Evolutionary conservation across 2,113 vertebrate genomes (phyloP).

Genomic region (Epinephelus lanceolatus): DNA sequence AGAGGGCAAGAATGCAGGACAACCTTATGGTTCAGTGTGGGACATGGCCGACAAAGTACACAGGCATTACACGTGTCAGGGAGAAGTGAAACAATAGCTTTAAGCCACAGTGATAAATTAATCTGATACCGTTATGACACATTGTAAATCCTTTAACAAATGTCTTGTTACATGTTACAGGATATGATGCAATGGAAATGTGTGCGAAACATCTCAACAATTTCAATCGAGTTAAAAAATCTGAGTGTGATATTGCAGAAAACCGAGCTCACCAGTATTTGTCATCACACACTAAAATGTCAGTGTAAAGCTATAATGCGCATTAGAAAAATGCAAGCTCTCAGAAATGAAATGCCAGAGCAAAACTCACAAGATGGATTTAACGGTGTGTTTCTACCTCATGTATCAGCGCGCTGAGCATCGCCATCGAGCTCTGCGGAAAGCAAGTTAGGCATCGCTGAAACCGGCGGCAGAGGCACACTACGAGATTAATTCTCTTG

Average conservation of each 20-base stretch:
- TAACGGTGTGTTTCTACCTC: slow-evolving; percentile 55
- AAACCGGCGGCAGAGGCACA: slow-evolving; percentile 73
- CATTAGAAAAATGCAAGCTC: slow-evolving; percentile 71
- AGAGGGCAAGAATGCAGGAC: slow-evolving; percentile 77
- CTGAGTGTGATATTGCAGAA: slow-evolving; percentile 45
- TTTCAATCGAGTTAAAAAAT: slow-evolving; percentile 44
- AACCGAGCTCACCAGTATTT: slow-evolving; percentile 13
- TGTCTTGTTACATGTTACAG: neutral
- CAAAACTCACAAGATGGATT: slow-evolving; percentile 68
- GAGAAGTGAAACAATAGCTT: slow-evolving; percentile 44
- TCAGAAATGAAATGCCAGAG: slow-evolving; percentile 72
- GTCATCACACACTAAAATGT: slow-evolving; percentile 57
- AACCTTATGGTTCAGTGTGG: slow-evolving; percentile 59
- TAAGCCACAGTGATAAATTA: slow-evolving; percentile 37
- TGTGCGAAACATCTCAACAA: slow-evolving; percentile 39
- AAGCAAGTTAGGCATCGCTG: slow-evolving; percentile 62
- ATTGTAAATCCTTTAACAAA: slow-evolving; percentile 51
- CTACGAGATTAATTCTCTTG: slow-evolving; percentile 88
- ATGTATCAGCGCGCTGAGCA: slow-evolving; percentile 70
- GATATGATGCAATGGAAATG: slow-evolving; percentile 16
- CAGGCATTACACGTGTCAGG: slow-evolving; percentile 46
- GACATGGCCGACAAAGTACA: slow-evolving; percentile 52
- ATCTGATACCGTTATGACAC: neutral
- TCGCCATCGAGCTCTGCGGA: slow-evolving; percentile 38
- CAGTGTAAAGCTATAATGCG: slow-evolving; percentile 53